Percentiles rank a stretch among this genome's conserved stretches.
These are phyloP conservation scores for Numenius phaeopus DNA, from an alignment of 2,797 vertebrate genomes.

Conservation along the genomic window DNA sequence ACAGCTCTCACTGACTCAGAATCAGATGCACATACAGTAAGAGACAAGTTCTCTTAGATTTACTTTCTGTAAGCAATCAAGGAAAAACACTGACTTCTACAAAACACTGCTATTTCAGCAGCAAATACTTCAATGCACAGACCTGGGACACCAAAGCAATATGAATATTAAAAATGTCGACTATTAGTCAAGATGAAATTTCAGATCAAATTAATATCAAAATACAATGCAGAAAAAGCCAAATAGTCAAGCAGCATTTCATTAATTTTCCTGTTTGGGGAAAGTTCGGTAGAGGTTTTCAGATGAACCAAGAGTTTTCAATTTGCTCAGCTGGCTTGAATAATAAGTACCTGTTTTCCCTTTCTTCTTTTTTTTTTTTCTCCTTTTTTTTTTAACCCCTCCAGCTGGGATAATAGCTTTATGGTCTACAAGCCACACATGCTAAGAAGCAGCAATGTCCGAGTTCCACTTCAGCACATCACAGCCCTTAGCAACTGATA, in stretches of 20 bases:
- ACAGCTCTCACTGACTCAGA: not conserved
- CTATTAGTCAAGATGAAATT: conserved; percentile 44
- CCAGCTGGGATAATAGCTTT: not conserved
- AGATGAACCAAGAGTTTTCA: conserved; percentile 51
- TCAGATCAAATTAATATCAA: conserved; percentile 50
- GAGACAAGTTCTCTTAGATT: not conserved
- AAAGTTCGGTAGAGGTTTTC: conserved; percentile 47
- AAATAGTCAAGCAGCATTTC: conserved; percentile 4
- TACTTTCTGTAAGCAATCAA: not conserved
- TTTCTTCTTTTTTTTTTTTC: fast-evolving
- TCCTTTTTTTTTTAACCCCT: fast-evolving
- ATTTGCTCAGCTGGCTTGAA: conserved; percentile 51
- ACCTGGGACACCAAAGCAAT: not conserved
- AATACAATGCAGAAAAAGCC: not conserved
- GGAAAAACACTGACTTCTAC: not conserved
- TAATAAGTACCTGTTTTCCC: not conserved
- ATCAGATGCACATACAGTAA: not conserved
- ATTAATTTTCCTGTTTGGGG: conserved; percentile 61
- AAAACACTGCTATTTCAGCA: not conserved
- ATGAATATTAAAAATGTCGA: conserved; percentile 18
- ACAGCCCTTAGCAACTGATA: conserved; percentile 39
- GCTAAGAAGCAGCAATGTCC: not conserved
- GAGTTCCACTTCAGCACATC: not conserved
- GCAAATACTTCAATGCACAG: not conserved
- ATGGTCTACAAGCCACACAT: not conserved